Base-by-base conservation (phyloP, 2,888 invertebrate genomes). In the Trichogramma evanescens region DNA sequence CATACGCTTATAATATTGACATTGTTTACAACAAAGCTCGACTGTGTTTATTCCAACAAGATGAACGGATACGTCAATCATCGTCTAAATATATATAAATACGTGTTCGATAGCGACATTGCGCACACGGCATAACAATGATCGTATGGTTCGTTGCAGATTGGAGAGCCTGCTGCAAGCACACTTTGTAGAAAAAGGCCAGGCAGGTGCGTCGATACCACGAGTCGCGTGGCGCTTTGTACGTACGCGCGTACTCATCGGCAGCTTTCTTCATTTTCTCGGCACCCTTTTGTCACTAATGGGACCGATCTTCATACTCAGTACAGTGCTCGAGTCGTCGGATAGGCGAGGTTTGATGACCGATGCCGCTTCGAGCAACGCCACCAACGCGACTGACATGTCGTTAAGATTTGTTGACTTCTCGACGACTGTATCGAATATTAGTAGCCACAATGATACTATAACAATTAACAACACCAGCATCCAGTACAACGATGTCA, bases 121-220 rank as follows among this genome's bases (percentile, higher is more conserved):
- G 26, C 26, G 13, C 13, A 13, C 13, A 26, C 49, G 49, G 6
- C 49, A 6, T n/a, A n/a, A n/a, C 7, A 40, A 7, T 41, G n/a
- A n/a, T 3, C 61, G 63, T 65, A 54, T 65, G 4, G 9, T 42
- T 38, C 9, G n/a, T 38, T 44, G 2, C 49, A 80, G 82, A 65
- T 69, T 83, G 57, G 80, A 80, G 62, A 72, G 75, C 51, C 66
- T 82, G 53, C 82, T 82, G 82, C 74, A 76, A 43, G 75, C 78
- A 57, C 82, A 82, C 66, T 66, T 81, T 8, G 74, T 76, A 10
- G 71, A 69, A 54, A 70, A 74, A 56, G 80, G 81, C 5, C 75
- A 76, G 41, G 72, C 75, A 13, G 75, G 77, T 6, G 80, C 81
- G 6, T 80, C 80, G 3, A 75, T 83, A 56, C 74, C 75, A 2